These are phyloP conservation scores for Oasisia sp. DNA, from an alignment of 2,888 invertebrate species.

Conservation along the genomic window DNA sequence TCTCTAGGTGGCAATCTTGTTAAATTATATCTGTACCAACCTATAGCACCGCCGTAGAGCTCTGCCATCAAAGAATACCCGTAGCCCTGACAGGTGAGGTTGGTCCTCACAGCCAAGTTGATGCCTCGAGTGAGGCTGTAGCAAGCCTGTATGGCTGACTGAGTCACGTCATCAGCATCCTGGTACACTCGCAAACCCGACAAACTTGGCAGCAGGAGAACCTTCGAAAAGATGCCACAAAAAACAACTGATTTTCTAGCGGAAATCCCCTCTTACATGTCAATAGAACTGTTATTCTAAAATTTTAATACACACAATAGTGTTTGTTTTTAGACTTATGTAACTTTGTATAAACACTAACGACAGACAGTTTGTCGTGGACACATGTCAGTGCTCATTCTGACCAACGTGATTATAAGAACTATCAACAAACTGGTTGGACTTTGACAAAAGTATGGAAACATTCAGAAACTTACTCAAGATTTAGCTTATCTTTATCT, in stretches of 20 bases:
- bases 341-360: too few species aligned
- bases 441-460: too few species aligned
- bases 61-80: constrained; percentile 41
- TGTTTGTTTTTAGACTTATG: too few species aligned
- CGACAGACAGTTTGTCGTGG: too few species aligned
- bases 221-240: constrained; percentile 24
- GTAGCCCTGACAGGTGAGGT: constrained; percentile 29
- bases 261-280: not conserved
- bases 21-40: constrained; percentile 29
- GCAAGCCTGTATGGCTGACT: constrained; percentile 26
- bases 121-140: not conserved
- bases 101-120: not conserved
- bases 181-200: constrained; percentile 29
- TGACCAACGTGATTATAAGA: too few species aligned
- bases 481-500: too few species aligned
- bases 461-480: too few species aligned
- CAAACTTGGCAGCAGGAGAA: constrained; percentile 40
- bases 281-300: too few species aligned
- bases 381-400: too few species aligned
- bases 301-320: too few species aligned
- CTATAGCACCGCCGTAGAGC: constrained; percentile 24
- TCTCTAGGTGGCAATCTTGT: too few species aligned
- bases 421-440: too few species aligned
- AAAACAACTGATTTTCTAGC: not conserved
- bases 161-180: constrained; percentile 22